These are phyloP conservation scores for Spatulosminthurus flaviceps DNA, from an alignment of 2,888 invertebrate species.

Conservation along the genomic window DNA sequence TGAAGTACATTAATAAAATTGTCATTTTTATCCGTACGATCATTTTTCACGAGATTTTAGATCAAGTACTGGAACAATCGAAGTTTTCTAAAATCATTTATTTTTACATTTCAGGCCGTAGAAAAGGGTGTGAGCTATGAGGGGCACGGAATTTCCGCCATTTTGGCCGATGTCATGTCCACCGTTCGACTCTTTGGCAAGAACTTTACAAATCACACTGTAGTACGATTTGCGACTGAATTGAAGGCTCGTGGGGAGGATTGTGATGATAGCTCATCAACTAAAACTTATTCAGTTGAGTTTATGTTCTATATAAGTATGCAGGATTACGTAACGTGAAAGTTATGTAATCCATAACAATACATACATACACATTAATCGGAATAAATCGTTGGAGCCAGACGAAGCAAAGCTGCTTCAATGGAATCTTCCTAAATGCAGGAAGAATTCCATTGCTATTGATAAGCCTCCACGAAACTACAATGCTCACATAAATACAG, in stretches of 20 bases:
- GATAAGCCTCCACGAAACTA: no score
- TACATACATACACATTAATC: no score
- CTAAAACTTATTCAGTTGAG: constrained; percentile 56
- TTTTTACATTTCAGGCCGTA: constrained; percentile 50
- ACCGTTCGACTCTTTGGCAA: constrained; percentile 59
- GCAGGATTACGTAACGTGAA: no score
- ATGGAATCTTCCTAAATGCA: no score
- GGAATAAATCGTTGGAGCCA: no score
- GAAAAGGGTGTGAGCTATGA: constrained; percentile 61
- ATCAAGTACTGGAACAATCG: no score
- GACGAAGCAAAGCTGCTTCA: no score
- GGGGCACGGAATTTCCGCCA: constrained; percentile 56
- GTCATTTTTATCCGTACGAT: not conserved
- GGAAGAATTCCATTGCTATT: no score
- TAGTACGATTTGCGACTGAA: constrained; percentile 60
- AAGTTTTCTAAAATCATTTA: no score
- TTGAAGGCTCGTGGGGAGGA: constrained; percentile 53
- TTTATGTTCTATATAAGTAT: no score
- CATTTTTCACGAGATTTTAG: no score
- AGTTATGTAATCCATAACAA: not conserved
- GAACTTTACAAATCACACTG: constrained; percentile 60
- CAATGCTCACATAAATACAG: no score
- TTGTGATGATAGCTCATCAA: constrained; percentile 57
- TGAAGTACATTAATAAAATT: constrained; percentile 59
- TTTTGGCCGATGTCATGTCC: constrained; percentile 55